Conservation (phyloP, 2,797 vertebrate species). For the Tangara arthus region DNA sequence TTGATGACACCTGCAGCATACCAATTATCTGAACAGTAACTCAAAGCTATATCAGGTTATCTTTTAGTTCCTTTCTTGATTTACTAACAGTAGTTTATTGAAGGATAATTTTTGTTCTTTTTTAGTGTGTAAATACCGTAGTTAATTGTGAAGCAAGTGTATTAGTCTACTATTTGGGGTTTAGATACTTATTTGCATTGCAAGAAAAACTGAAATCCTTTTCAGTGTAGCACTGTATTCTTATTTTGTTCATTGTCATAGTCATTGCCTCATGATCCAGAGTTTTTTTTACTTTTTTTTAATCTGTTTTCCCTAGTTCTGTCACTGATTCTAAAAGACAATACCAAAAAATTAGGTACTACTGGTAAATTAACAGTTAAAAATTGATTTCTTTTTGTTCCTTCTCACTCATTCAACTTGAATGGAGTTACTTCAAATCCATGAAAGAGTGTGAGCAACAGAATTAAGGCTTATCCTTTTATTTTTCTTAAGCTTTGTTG, state of each 20-base stretch:
- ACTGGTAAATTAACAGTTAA: not conserved
- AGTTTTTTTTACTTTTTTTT: not conserved
- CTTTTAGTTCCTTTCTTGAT: not conserved
- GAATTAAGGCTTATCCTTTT: not conserved
- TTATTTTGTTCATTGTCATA: not conserved
- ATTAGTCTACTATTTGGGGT: not conserved
- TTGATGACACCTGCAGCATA: conserved; percentile 15
- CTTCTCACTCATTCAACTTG: not conserved
- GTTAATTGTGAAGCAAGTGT: not conserved
- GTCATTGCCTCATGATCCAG: not conserved
- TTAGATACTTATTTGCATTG: not conserved
- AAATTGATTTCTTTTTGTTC: not conserved
- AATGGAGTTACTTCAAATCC: not conserved
- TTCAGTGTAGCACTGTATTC: not conserved
- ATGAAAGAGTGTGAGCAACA: not conserved
- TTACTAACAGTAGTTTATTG: not conserved
- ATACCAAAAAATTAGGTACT: not conserved
- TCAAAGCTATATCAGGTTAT: not conserved
- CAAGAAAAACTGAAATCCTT: not conserved
- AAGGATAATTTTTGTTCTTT: not conserved
- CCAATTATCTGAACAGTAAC: not conserved
- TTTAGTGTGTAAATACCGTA: not conserved
- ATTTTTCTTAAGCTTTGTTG: not conserved
- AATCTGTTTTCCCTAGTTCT: not conserved
- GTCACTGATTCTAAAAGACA: not conserved